A percentile compares a stretch with the other conserved stretches of the same genome.
Conservation (phyloP, 2,797 vertebrate species). For the Melanotaenia trifasciata region DNA sequence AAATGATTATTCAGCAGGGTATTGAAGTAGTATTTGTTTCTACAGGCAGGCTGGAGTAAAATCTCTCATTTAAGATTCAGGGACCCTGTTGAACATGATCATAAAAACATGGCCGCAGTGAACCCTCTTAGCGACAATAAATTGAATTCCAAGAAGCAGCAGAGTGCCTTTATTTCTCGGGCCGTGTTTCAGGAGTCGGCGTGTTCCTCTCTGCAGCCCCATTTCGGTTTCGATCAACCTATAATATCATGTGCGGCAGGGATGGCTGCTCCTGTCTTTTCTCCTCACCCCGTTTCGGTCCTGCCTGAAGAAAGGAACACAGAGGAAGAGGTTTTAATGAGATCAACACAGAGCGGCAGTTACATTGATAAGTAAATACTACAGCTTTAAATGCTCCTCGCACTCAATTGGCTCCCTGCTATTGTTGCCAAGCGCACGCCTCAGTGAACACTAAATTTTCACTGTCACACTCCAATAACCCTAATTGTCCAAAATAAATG, state of each 20-base stretch:
- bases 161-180: constrained; percentile 50
- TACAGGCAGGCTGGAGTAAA: constrained; percentile 8
- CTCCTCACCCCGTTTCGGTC: constrained; percentile 45
- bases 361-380: constrained; percentile 97
- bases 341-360: constrained; percentile 90
- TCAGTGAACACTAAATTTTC: constrained; percentile 92
- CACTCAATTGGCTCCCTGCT: constrained; percentile 86
- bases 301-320: constrained; percentile 75
- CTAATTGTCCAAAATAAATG: constrained; percentile 99
- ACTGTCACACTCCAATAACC: constrained; percentile 99
- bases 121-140: constrained; percentile 34
- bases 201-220: constrained; percentile 16
- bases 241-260: constrained; percentile 87
- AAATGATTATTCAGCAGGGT: constrained; percentile 8
- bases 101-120: constrained; percentile 21
- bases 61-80: constrained; percentile 39
- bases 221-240: constrained; percentile 67
- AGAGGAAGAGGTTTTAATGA: constrained; percentile 89
- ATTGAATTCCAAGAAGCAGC: constrained; percentile 55
- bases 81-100: constrained; percentile 42
- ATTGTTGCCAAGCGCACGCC: constrained; percentile 90
- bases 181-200: constrained; percentile 44
- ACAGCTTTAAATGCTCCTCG: constrained; percentile 93
- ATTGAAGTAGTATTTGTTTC: constrained; percentile 16
- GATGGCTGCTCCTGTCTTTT: constrained; percentile 81